Evolutionary conservation across 2,797 vertebrate species (phyloP), one percentile per base, ranked within the genome.

Genomic region (Phrynocephalus vlangalii): DNA sequence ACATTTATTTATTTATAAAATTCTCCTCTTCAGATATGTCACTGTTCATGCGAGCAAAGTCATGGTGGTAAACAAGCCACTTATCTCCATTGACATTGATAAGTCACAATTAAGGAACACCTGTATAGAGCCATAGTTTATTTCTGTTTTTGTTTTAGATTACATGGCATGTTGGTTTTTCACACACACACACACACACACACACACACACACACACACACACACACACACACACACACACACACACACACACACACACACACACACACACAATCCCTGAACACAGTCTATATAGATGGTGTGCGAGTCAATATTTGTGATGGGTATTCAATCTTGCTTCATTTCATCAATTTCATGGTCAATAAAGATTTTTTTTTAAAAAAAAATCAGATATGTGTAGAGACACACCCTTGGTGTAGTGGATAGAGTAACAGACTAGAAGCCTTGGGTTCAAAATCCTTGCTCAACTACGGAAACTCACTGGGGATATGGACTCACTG

Each of bases 331-430:
- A 28, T 22, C 48, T 33, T 56, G 6, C 10, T 72, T 24, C n/a
- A 56, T 88, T 93, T 94, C 2, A 82, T 86, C 91, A 91, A 91
- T 93, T 94, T 83, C 92, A 88, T 80, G 84, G 33, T 85, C 90
- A 88, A 86, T 91, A 18, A 63, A 20, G 52, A 56, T 56, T 44
- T 44, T 44, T 44, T 44, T 44, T 11, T n/a, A n/a, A n/a, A 56
- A 56, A 56, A 8, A 56, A 7, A 56, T 9, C 52, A 9, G 9
- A 56, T 56, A 56, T 56, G 52, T 9, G 52, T 56, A 56, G 9
- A 13, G 52, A 11, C 13, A 56, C 10, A 13, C 52, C 52, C 13
- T 56, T 56, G 52, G 52, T 56, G 52, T 56, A 11, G 52, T 13
- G 11, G 9, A 56, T 56, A 56, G 52, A 56, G 52, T 56, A 13